A percentile compares a stretch with the other conserved stretches of the same genome.
These are phyloP conservation scores for Lordiphosa mommai DNA, from an alignment of 1,140 invertebrate species.

Conservation along the genomic window DNA sequence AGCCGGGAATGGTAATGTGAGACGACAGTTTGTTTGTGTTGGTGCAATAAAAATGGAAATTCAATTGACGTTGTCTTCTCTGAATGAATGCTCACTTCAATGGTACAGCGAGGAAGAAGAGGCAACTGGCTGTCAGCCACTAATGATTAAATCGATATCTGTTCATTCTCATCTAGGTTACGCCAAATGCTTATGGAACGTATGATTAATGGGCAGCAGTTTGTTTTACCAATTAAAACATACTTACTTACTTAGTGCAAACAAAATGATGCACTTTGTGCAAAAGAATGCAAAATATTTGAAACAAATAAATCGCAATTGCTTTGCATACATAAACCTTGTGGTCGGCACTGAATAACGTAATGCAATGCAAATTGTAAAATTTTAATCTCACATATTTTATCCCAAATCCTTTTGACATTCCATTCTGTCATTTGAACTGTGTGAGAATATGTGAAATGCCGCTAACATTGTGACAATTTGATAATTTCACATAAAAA, in stretches of 20 bases:
- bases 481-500: constrained; percentile 73
- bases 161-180: constrained; percentile 26
- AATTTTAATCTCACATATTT: constrained; percentile 35
- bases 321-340: constrained; percentile 2
- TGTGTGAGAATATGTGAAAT: constrained; percentile 23
- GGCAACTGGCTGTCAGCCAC: constrained; percentile 32
- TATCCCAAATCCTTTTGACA: constrained; percentile 21
- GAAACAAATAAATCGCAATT: not conserved
- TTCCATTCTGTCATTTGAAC: constrained; percentile 4
- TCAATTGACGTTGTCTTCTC: constrained; percentile 43
- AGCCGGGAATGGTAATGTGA: constrained; percentile 18
- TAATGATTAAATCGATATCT: constrained; percentile 76
- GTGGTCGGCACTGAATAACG: not conserved
- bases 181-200: constrained; percentile 29
- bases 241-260: no score
- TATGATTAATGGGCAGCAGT: constrained; percentile 26
- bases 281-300: constrained; percentile 1
- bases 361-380: constrained; percentile 41
- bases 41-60: constrained; percentile 71
- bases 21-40: constrained; percentile 5
- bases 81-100: constrained; percentile 45
- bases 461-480: constrained; percentile 51
- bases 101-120: constrained; percentile 1
- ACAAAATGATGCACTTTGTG: no score
- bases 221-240: constrained; percentile 29